phyloP scores from a whole-genome alignment of 2,888 invertebrate genomes.

The Euplagia quadripunctaria region DNA sequence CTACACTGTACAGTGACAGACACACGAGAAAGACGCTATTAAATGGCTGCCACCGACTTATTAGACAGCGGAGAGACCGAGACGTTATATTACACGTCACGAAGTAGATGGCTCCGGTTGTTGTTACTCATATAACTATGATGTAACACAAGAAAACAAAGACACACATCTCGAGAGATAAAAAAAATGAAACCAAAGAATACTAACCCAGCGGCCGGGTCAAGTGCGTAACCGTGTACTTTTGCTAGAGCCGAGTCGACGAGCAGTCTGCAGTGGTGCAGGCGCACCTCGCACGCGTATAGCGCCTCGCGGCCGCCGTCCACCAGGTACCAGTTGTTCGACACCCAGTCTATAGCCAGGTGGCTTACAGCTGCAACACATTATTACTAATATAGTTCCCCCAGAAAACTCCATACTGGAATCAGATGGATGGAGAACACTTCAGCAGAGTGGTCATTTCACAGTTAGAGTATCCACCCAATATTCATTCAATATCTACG shows the following conservation, averaged over 20 bases:
- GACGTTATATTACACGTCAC: too few species aligned
- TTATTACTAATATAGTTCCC: not conserved
- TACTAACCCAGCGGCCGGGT: slow-evolving; percentile 87
- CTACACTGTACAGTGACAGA: too few species aligned
- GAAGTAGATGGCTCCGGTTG: too few species aligned
- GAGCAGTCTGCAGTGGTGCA: slow-evolving; percentile 90
- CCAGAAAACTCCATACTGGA: not conserved
- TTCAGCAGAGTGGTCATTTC: not conserved
- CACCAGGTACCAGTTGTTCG: slow-evolving; percentile 95
- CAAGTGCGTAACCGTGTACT: slow-evolving; percentile 92
- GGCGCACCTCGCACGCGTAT: slow-evolving; percentile 89
- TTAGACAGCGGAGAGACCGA: too few species aligned
- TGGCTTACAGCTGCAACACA: slow-evolving; percentile 89
- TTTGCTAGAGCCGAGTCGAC: slow-evolving; percentile 90
- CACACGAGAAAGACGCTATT: not conserved
- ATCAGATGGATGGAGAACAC: not conserved
- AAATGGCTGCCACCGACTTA: too few species aligned
- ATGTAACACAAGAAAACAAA: not conserved
- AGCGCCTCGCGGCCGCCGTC: slow-evolving; percentile 90
- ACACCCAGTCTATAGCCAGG: slow-evolving; percentile 94
- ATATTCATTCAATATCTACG: not conserved
- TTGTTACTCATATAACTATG: too few species aligned
- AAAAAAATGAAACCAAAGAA: not conserved
- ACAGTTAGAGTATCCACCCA: not conserved
- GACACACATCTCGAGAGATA: not conserved